Conservation (phyloP, 2,888 invertebrate genomes). For the Euproctis similis region DNA sequence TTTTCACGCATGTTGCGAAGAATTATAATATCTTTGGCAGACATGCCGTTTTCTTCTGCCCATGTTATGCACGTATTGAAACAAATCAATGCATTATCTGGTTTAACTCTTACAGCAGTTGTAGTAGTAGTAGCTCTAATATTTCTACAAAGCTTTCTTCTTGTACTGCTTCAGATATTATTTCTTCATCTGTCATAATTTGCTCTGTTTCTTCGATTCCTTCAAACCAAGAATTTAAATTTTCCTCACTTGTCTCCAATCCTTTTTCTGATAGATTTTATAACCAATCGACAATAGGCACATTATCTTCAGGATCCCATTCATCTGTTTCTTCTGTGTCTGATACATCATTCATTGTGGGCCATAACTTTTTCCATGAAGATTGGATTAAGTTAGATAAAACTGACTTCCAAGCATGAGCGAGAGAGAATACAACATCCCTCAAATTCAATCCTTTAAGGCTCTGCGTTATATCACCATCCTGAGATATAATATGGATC, state of each 20-base stretch:
- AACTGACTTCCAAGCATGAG: conserved; percentile 24
- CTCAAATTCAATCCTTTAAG: conserved; percentile 20
- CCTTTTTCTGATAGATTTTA: conserved; percentile 26
- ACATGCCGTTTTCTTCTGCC: conserved; percentile 1
- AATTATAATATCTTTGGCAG: conserved; percentile 1
- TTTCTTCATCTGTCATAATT: conserved; percentile 1
- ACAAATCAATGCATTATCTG: conserved; percentile 1
- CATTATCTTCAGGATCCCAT: conserved; percentile 22
- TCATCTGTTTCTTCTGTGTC: conserved; percentile 18
- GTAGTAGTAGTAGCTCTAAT: conserved; percentile 3
- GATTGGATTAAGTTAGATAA: conserved; percentile 19
- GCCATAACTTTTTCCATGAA: conserved; percentile 28
- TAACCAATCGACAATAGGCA: conserved; percentile 21
- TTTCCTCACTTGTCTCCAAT: conserved; percentile 23
- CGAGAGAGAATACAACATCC: conserved; percentile 24
- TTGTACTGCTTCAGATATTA: background rate
- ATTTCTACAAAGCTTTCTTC: conserved; percentile 1
- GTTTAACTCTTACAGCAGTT: conserved; percentile 1
- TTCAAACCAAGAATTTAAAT: conserved; percentile 15
- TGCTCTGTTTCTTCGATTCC: conserved; percentile 22
- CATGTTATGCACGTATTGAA: conserved; percentile 1
- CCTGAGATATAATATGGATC: conserved; percentile 15
- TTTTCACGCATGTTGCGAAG: conserved; percentile 1
- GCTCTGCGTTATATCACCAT: conserved; percentile 1
- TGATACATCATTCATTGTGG: conserved; percentile 24